Percentiles rank a stretch among this genome's conserved stretches.
Conservation (phyloP, 2,113 vertebrate species). For the Ophiodon elongatus region DNA sequence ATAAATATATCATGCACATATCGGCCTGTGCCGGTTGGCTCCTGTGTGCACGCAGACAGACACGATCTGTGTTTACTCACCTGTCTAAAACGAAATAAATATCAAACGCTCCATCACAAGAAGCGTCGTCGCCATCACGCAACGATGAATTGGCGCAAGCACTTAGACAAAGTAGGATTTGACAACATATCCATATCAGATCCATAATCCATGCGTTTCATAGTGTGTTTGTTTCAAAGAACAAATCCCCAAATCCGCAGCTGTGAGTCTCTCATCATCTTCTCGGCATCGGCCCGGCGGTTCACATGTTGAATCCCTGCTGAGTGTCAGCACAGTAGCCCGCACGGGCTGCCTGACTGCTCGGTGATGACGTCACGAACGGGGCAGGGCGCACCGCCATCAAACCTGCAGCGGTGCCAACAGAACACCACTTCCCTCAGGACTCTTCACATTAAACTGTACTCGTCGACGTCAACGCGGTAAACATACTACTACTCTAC, state of each 20-base stretch:
- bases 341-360: not conserved
- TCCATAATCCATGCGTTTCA: conserved; percentile 70
- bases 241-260: not conserved
- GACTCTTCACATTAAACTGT: conserved; percentile 12
- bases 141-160: conserved; percentile 31
- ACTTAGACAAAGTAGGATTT: conserved; percentile 49
- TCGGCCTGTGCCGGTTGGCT: not conserved
- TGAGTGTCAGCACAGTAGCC: not conserved
- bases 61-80: conserved; percentile 59
- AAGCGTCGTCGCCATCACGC: conserved; percentile 80
- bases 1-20: not conserved
- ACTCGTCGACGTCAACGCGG: not conserved
- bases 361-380: not conserved
- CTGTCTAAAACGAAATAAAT: conserved; percentile 89
- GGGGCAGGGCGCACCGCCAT: conserved; percentile 39
- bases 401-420: not conserved
- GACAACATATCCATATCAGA: conserved; percentile 51
- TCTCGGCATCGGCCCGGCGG: not conserved
- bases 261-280: not conserved
- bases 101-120: conserved; percentile 92
- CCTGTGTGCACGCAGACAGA: not conserved
- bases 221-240: not conserved
- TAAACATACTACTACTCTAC: not conserved
- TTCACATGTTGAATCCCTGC: conserved; percentile 54
- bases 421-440: conserved; percentile 9